Evolutionary conservation across 2,888 invertebrate genomes (phyloP).

Genomic region (Emmelina monodactyla): DNA sequence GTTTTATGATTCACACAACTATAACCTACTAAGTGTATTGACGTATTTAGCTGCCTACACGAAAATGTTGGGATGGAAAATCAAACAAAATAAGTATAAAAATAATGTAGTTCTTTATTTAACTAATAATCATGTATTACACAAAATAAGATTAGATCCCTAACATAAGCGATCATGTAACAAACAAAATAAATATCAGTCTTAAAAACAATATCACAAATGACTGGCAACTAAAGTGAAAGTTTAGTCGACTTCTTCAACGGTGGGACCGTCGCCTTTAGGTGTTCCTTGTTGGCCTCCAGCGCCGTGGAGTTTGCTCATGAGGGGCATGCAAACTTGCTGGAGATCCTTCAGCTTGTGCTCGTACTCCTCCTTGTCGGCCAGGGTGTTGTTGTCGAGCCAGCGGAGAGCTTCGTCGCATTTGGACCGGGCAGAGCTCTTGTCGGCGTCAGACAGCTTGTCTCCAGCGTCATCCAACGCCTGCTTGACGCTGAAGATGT

Average conservation of each 20-base stretch:
- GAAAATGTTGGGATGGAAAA: too few relatives aligned
- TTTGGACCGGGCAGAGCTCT: slow-evolving; percentile 44
- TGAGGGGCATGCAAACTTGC: slow-evolving; percentile 62
- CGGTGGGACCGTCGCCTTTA: slow-evolving; percentile 27
- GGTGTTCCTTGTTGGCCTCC: slow-evolving; percentile 23
- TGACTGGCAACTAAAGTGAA: too few relatives aligned
- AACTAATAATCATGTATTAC: too few relatives aligned
- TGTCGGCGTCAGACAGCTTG: slow-evolving; percentile 71
- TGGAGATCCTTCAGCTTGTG: slow-evolving; percentile 68
- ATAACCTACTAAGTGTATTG: too few relatives aligned
- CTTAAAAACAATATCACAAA: too few relatives aligned
- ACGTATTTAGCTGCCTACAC: too few relatives aligned
- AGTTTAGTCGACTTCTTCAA: slow-evolving; percentile 36
- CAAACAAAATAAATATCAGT: too few relatives aligned
- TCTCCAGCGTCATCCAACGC: slow-evolving; percentile 69
- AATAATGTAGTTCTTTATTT: too few relatives aligned
- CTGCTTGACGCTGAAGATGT: slow-evolving; percentile 75
- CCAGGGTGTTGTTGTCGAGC: slow-evolving; percentile 74
- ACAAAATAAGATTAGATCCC: too few relatives aligned
- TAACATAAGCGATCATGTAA: too few relatives aligned
- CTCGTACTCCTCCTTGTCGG: slow-evolving; percentile 71
- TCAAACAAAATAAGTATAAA: too few relatives aligned
- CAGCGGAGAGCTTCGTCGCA: slow-evolving; percentile 72
- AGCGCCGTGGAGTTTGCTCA: slow-evolving; percentile 66
- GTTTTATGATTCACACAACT: too few relatives aligned